Percentiles rank a stretch among this genome's conserved stretches.
phyloP scores from a whole-genome alignment of 1,140 invertebrate genomes.

The Elymnias hypermnestra region DNA sequence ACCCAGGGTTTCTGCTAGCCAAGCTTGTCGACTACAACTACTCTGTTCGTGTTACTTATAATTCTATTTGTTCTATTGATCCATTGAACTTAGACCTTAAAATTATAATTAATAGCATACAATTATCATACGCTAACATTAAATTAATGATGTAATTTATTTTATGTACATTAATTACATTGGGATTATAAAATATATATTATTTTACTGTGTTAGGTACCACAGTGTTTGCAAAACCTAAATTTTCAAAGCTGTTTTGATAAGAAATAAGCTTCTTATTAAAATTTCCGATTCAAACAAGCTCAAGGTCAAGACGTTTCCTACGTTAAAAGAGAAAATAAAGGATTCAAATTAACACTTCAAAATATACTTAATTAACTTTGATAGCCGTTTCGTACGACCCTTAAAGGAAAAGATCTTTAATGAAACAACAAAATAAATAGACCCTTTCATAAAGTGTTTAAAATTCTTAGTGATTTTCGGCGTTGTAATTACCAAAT shows the following conservation, averaged over 20 bases:
- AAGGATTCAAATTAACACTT: slow-evolving; percentile 3
- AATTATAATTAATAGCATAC: too few relatives aligned
- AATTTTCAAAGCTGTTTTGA: not conserved
- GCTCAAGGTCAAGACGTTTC: not conserved
- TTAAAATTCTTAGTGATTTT: not conserved
- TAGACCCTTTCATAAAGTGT: not conserved
- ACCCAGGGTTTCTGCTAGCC: too few relatives aligned
- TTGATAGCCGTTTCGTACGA: not conserved
- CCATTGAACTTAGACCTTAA: too few relatives aligned
- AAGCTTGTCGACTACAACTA: too few relatives aligned
- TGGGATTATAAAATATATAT: too few relatives aligned
- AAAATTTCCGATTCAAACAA: not conserved
- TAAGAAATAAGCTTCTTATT: too few relatives aligned
- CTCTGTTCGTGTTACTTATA: too few relatives aligned
- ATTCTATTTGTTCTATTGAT: too few relatives aligned
- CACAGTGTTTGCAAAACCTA: not conserved
- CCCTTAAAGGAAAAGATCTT: not conserved
- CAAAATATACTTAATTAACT: slow-evolving; percentile 5
- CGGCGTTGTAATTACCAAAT: too few relatives aligned
- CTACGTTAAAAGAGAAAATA: not conserved
- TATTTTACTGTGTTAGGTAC: not conserved
- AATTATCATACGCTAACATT: too few relatives aligned
- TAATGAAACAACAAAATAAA: not conserved
- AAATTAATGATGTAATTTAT: too few relatives aligned
- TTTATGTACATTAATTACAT: too few relatives aligned